Evolutionary conservation across 2,113 vertebrate species (phyloP), one percentile per base, ranked within the genome.

Genomic region (Genyomyrus donnyi): DNA sequence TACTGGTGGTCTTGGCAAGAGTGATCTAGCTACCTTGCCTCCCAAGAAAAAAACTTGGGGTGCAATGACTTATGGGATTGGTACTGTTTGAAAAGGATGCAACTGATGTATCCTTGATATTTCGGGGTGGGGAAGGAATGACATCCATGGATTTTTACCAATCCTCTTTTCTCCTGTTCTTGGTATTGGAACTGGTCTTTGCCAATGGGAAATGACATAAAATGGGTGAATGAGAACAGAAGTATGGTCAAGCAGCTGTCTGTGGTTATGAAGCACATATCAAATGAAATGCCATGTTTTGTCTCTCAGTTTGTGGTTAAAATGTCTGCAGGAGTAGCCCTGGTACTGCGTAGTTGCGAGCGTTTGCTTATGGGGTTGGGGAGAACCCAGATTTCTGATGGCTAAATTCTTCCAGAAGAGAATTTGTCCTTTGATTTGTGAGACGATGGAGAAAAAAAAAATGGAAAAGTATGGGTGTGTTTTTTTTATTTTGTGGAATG

Each of bases 261-360:
- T 56, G 49, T 53, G 85, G 15, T 87, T 87, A 52, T 87, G 31
- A 52, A 87, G n/a, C 50, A 35, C 9, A 56, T 87, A 87, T 87
- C 27, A 87, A 87, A 87, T 46, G 27, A 87, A 39, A 52, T 35
- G 48, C 15, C 31, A 53, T 52, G 13, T 35, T 31, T n/a, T 35
- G 27, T 27, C n/a, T 42, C 80, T 85, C 21, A n/a, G 19, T 21
- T 24, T 48, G 45, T 42, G 80, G 80, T 42, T 85, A 45, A 85
- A 85, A 21, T 45, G 80, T 56, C 48, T 52, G 6, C 21, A 27
- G 85, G 17, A 35, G 7, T n/a, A 35, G 48, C 53, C 1, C 11
- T 31, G 24, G 11, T 19, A 56, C 24, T 53, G 85, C 15, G 5
- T 39, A 77, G 13, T 31, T 27, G 24, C 2, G 27, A 74, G 66